phyloP scores from a whole-genome alignment of 2,888 invertebrate species.

The Ypsolopha scabrella region DNA sequence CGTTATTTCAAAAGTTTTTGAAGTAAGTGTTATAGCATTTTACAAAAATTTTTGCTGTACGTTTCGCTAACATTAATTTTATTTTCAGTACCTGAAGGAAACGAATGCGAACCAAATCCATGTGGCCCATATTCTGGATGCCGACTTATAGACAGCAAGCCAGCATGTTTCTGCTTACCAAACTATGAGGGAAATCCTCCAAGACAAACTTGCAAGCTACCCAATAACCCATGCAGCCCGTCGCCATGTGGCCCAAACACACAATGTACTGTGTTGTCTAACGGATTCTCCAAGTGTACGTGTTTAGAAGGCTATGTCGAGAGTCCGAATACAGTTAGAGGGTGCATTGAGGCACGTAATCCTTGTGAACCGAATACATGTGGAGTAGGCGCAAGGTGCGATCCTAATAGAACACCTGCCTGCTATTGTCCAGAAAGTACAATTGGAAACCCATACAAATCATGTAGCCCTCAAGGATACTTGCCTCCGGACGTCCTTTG shows the following conservation, averaged over 20 bases:
- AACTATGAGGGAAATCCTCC: constrained; percentile 91
- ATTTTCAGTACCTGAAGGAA: constrained; percentile 86
- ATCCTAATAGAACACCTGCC: constrained; percentile 80
- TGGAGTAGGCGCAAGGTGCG: constrained; percentile 82
- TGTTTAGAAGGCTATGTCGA: constrained; percentile 86
- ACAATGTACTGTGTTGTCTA: constrained; percentile 80
- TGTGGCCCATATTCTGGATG: constrained; percentile 90
- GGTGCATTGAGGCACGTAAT: constrained; percentile 83
- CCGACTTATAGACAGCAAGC: constrained; percentile 78
- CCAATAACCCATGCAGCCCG: constrained; percentile 83
- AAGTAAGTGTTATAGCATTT: too few relatives aligned
- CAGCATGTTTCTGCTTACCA: constrained; percentile 89
- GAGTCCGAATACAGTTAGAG: constrained; percentile 89
- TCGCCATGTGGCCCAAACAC: constrained; percentile 92
- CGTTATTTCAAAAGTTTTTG: too few relatives aligned
- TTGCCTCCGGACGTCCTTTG: constrained; percentile 75
- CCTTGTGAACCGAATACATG: constrained; percentile 88
- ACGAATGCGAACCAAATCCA: constrained; percentile 84
- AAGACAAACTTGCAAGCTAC: constrained; percentile 75
- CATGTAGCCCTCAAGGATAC: constrained; percentile 72
- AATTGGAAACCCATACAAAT: constrained; percentile 85
- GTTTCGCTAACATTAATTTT: constrained; percentile 6
- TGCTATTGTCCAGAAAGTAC: constrained; percentile 89
- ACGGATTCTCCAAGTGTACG: constrained; percentile 89
- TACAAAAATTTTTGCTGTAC: too few relatives aligned